These are phyloP conservation scores for Callospermophilus lateralis DNA, from an alignment of 2,113 vertebrate genomes.

Conservation along the genomic window DNA sequence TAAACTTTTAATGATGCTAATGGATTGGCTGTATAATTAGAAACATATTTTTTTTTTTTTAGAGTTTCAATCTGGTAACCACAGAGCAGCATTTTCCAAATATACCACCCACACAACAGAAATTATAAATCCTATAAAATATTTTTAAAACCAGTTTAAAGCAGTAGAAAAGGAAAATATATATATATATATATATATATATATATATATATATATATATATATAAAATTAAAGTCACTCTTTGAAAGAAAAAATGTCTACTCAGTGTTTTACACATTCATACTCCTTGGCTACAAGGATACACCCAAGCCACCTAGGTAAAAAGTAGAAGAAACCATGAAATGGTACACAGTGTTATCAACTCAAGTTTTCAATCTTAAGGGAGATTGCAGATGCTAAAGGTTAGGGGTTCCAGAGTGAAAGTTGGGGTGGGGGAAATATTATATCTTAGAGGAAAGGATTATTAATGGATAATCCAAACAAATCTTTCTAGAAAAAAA, in stretches of 20 bases:
- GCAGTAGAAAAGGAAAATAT: too few relatives aligned
- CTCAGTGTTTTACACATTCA: background rate
- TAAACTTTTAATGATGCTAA: slow-evolving; percentile 57
- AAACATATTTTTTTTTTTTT: background rate
- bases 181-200: too few relatives aligned
- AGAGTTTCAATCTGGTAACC: background rate
- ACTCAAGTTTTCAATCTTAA: too few relatives aligned
- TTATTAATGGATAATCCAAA: background rate
- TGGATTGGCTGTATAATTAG: background rate
- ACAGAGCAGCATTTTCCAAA: background rate
- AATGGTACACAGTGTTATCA: background rate
- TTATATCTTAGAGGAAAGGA: background rate
- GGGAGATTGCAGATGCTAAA: too few relatives aligned
- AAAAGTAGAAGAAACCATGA: rapidly evolving
- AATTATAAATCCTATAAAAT: slow-evolving; percentile 3
- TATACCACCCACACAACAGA: background rate
- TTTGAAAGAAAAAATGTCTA: background rate
- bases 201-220: too few relatives aligned
- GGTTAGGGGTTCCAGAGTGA: background rate
- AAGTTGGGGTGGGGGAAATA: background rate
- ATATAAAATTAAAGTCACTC: background rate
- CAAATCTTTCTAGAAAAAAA: background rate
- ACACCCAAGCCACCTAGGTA: background rate
- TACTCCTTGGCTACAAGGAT: background rate
- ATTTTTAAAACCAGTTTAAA: background rate